A percentile compares a stretch with the other conserved stretches of the same genome.
Conservation (phyloP, 2,888 invertebrate species). For the Ischnura elegans region DNA sequence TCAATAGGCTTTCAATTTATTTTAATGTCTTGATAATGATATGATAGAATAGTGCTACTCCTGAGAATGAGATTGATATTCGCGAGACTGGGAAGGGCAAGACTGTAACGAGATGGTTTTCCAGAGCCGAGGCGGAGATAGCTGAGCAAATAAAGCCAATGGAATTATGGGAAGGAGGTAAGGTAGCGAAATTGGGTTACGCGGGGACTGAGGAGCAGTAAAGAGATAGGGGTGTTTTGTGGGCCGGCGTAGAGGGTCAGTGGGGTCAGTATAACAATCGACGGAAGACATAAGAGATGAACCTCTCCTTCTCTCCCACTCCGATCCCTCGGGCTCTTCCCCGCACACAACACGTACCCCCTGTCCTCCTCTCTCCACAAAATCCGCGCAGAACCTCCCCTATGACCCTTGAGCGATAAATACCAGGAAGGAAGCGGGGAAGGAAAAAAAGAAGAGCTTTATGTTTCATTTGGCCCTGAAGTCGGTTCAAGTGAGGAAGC, state of each 20-base stretch:
- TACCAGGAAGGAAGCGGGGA: background rate
- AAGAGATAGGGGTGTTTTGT: background rate
- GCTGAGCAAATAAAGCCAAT: slow-evolving; percentile 1
- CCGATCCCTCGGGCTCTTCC: background rate
- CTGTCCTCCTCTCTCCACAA: too few relatives aligned
- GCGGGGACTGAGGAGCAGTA: background rate
- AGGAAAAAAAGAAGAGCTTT: background rate
- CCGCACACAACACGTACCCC: too few relatives aligned
- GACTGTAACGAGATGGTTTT: background rate
- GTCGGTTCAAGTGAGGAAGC: background rate
- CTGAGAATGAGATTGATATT: too few relatives aligned
- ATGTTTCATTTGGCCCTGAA: background rate
- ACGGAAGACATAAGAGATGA: background rate
- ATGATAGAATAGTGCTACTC: background rate
- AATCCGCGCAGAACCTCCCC: background rate
- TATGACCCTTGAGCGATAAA: background rate
- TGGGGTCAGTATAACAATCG: background rate
- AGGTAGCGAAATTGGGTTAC: slow-evolving; percentile 25
- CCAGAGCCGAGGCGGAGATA: background rate
- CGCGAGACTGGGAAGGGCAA: background rate
- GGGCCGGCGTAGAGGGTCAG: background rate
- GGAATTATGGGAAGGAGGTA: background rate
- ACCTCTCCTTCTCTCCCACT: background rate
- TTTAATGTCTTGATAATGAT: too few relatives aligned
- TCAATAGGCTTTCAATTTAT: too few relatives aligned